Percentiles rank a stretch among this genome's conserved stretches.
These are phyloP conservation scores for Sinopyrophorus schimmeli DNA, from an alignment of 2,888 invertebrate genomes.

Conservation along the genomic window DNA sequence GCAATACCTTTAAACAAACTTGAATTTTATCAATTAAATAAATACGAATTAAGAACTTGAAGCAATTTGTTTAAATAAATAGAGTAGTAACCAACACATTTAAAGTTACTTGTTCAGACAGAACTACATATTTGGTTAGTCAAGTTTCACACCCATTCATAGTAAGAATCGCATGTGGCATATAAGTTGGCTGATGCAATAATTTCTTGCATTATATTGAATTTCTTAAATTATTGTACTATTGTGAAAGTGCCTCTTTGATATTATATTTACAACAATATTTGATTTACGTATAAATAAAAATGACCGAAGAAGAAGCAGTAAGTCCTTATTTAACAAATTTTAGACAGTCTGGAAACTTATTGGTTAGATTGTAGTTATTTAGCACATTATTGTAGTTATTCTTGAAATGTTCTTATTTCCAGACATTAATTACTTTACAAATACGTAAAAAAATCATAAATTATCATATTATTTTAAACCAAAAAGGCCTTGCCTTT, in stretches of 20 bases:
- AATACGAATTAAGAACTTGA: too few species aligned
- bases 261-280: conserved; percentile 3
- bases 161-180: conserved; percentile 27
- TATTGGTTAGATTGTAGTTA: conserved; percentile 14
- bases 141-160: too few species aligned
- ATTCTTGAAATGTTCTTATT: not conserved
- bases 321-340: conserved; percentile 48
- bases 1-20: too few species aligned
- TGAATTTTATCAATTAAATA: too few species aligned
- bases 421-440: too few species aligned
- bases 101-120: too few species aligned
- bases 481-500: too few species aligned
- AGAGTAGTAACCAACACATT: too few species aligned
- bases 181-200: conserved; percentile 35
- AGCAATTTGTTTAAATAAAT: too few species aligned
- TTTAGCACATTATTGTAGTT: not conserved
- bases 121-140: too few species aligned
- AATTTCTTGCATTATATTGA: conserved; percentile 17
- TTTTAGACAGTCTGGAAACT: conserved; percentile 6
- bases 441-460: too few species aligned
- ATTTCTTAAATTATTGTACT: conserved; percentile 4
- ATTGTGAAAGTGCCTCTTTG: conserved; percentile 10
- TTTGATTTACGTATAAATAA: conserved; percentile 18
- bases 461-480: too few species aligned
- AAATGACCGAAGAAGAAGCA: conserved; percentile 61